Base-by-base conservation (phyloP, 2,888 invertebrate species). In the Volucella inflata region DNA sequence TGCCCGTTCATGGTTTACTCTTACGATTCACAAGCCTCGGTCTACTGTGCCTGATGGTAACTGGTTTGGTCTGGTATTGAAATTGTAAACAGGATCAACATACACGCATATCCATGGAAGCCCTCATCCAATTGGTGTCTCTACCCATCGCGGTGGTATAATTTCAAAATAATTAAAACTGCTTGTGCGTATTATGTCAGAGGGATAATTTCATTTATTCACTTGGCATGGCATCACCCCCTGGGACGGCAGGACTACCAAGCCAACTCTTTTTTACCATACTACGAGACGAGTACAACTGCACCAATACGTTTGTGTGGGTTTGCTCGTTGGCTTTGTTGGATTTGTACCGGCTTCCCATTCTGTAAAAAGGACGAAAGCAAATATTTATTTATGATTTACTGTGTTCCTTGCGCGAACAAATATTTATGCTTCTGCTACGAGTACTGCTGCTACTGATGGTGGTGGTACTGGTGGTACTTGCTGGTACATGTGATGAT, bases 311-410 rank as follows among this genome's bases (percentile, higher is more conserved):
- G 62, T 40, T 50, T 40, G 40, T 68, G 60, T 21, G 60, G 42
- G 36, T 16, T 9, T 14, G 8, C 36, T 21, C 53, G 65, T 51
- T 16, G 50, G 64, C 51, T 30, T 64, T 65, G 65, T 30, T 30
- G 30, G 30, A 30, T 30, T 30, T 30, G 30, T 30, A 30, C 30
- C 30, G 30, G 6, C 4, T 30, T 6, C 30, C 30, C 30, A 65
- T 51, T 51, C 53, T 55, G 67, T 67, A 53, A 67, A 70, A 70
- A 70, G 57, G 46, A 70, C 48, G 46, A 59, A 59, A 48, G 79
- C 65, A 84, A 84, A 84, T 79, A 84, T 84, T 84, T 84, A 79
- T 79, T 84, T 84, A 84, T 84, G 83, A 84, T 84, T 84, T 79
- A 84, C 83, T 75, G 79, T 79, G 68, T 79, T 68, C 62, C 83